phyloP scores from a whole-genome alignment of 1,140 invertebrate genomes.

The Drosophila trapezifrons region DNA sequence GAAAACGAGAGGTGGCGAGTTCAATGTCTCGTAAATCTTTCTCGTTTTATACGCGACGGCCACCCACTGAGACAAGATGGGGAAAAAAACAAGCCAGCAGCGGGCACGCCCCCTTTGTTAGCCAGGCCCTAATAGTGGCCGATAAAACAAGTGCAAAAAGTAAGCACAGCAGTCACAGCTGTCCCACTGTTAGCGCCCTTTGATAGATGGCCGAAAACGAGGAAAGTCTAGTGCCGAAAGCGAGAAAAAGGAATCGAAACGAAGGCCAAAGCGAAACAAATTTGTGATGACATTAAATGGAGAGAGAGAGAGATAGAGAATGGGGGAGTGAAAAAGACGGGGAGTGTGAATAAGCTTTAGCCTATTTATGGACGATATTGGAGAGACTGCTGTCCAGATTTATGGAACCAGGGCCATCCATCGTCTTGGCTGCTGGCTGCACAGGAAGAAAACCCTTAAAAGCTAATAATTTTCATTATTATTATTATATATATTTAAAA shows the following conservation, averaged over 20 bases:
- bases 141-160: constrained; percentile 19
- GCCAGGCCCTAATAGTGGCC: constrained; percentile 46
- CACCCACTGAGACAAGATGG: constrained; percentile 7
- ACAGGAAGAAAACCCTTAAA: not conserved
- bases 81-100: too few relatives aligned
- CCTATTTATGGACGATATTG: constrained; percentile 38
- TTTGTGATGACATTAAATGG: constrained; percentile 41
- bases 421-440: not conserved
- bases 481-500: too few relatives aligned
- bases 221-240: not conserved
- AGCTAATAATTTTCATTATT: too few relatives aligned
- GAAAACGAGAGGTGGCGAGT: constrained; percentile 23
- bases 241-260: not conserved
- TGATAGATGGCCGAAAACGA: constrained; percentile 42
- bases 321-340: too few relatives aligned
- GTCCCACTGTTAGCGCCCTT: constrained; percentile 41
- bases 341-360: constrained; percentile 46
- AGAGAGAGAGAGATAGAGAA: not conserved
- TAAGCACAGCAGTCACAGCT: constrained; percentile 33
- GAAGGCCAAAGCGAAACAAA: constrained; percentile 19
- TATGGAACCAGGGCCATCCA: constrained; percentile 19
- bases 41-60: constrained; percentile 30
- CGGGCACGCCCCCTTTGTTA: constrained; percentile 22
- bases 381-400: constrained; percentile 29
- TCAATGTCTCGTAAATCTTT: constrained; percentile 70